Percentiles rank a stretch among this genome's conserved stretches.
These are phyloP conservation scores for Strigops habroptila DNA, from an alignment of 2,113 vertebrate species.

Conservation along the genomic window DNA sequence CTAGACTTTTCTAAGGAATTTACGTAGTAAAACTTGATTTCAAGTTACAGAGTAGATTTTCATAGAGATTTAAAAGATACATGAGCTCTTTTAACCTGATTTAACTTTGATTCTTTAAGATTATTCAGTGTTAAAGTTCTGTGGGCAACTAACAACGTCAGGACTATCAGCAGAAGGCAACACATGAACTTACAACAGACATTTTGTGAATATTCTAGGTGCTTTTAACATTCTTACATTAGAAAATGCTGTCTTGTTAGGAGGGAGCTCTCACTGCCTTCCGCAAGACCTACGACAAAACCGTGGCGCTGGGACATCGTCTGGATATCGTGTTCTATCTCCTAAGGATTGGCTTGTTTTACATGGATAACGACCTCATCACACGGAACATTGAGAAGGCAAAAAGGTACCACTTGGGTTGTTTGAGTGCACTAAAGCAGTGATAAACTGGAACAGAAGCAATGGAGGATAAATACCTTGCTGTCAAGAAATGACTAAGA, in stretches of 20 bases:
- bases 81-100: neutral
- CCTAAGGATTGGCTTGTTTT: conserved; percentile 94
- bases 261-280: conserved; percentile 93
- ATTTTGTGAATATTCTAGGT: neutral
- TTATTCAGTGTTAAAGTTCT: neutral
- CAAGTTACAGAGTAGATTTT: neutral
- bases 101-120: neutral
- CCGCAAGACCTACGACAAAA: conserved; percentile 97
- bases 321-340: conserved; percentile 98
- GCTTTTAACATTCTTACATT: neutral
- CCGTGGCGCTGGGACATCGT: conserved; percentile 92
- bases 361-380: conserved; percentile 98
- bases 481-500: neutral
- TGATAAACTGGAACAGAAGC: neutral
- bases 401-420: conserved; percentile 83
- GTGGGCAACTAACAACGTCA: neutral
- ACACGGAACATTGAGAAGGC: conserved; percentile 97
- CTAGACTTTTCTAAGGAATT: neutral
- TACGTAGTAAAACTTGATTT: neutral
- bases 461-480: neutral
- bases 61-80: neutral
- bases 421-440: neutral
- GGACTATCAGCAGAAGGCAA: fast-evolving
- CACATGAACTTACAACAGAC: fast-evolving
- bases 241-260: conserved; percentile 66